Base-by-base conservation (phyloP, 1,140 invertebrate species). In the Vanessa tameamea region DNA sequence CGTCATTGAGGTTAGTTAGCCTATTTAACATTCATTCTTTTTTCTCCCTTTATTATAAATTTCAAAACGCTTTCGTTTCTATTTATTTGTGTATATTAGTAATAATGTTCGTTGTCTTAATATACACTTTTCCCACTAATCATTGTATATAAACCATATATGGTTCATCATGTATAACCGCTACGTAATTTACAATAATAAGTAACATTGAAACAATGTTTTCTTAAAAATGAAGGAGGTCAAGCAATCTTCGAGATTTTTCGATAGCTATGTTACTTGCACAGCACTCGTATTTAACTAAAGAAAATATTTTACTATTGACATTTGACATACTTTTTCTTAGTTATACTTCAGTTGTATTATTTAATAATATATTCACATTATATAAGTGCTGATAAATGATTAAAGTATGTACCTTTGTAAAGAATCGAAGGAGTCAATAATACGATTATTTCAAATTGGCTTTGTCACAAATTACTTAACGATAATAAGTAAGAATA, bases 201-300 rank as follows among this genome's bases (percentile, higher is more conserved):
- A 16, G 48, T 50, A 50, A 66, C 9, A 51, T 64, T n/a, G 63
- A 67, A 43, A 61, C 13, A 61, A 37, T 61, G 37, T 31, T 23
- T 57, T 61, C 82, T 82, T 81, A 81, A 80, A 85, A 63, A 67
- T 68, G 43, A 86, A 83, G 83, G 87, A 75, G 87, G 88, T 86
- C 88, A 82, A 76, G 77, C 77, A 79, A 74, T 77, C 76, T 79
- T 84, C 86, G 85, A 87, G 84, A 83, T 70, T 87, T 87, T 88
- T 87, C 84, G 86, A 88, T 71, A 83, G 75, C 82, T 53, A 75
- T 77, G 78, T 81, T 77, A 69, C 80, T 77, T 15, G 57, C 23
- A 11, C 55, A 76, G 73, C 69, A 43, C 77, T 74, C 78, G 82
- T 77, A 78, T 78, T 82, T 75, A 12, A 16, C 82, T 78, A 77